Evolutionary conservation across 2,888 invertebrate species (phyloP), one percentile per base, ranked within the genome.

Genomic region (Philereme vetulata): DNA sequence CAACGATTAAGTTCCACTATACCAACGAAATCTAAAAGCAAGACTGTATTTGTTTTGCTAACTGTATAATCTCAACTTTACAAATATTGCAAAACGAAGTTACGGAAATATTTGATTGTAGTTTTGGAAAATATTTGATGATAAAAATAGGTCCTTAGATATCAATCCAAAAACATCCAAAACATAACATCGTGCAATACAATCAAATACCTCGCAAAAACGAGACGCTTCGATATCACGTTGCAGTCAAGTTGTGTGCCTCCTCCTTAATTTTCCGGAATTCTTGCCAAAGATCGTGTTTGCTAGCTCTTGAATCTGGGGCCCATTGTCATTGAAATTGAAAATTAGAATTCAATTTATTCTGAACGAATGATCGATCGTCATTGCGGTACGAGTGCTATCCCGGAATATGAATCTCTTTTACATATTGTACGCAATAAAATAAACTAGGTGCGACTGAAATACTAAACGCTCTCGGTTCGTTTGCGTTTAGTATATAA

Each of bases 331-430:
- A 82, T 84, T 80, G 79, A 83, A 84, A 85, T 86, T 80, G 84
- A 80, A 83, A 85, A 85, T 85, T 84, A 83, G 82, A 86, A 82
- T 83, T 82, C 84, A 84, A 84, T 85, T 85, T 85, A 77, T 84
- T 81, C 75, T 44, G 72, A 72, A 74, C 70, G 75, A 74, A 72
- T 77, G 82, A 82, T 84, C 79, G 80, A 80, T 78, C 74, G 72
- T 75, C 72, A 76, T 76, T 77, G 72, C 77, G 79, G 79, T 78
- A 78, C 70, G 67, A 60, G 62, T 60, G 58, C 64, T 59, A 46
- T 48, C 34, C 48, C 44, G 38, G 62, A 65, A 68, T 72, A 70
- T 69, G 71, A 70, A 66, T 71, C 66, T 71, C 56, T 71, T 75
- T 76, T 66, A 67, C 61, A 74, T 66, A 68, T 62, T 65, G 52